Evolutionary conservation across 1,140 invertebrate genomes (phyloP).

Genomic region (Caenorhabditis inopinata): DNA sequence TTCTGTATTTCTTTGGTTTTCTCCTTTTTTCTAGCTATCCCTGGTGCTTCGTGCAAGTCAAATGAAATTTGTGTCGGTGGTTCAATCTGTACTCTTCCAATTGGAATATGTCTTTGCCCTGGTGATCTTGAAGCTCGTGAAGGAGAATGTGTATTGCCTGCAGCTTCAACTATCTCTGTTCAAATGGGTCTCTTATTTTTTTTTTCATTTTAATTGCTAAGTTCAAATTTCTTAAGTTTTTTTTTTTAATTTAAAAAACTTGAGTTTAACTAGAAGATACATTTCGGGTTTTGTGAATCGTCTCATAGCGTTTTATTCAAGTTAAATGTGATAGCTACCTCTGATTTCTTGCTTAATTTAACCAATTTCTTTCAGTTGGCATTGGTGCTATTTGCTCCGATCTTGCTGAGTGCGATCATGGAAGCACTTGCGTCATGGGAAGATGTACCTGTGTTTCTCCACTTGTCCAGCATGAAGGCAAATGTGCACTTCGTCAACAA

Average conservation of each 20-base stretch:
- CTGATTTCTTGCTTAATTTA: background rate
- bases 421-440: constrained; percentile 51
- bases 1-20: background rate
- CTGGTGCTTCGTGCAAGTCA: constrained; percentile 50
- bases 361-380: constrained; percentile 50
- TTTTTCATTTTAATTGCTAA: background rate
- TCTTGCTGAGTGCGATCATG: constrained; percentile 52
- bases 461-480: constrained; percentile 56
- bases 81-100: constrained; percentile 52
- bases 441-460: constrained; percentile 59
- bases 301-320: too few relatives aligned
- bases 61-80: constrained; percentile 59
- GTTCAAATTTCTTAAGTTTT: background rate
- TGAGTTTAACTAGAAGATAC: too few relatives aligned
- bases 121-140: constrained; percentile 54
- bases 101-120: constrained; percentile 60
- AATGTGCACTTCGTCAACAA: constrained; percentile 51
- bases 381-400: constrained; percentile 58
- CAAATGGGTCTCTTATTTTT: constrained; percentile 30
- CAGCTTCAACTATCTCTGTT: constrained; percentile 31
- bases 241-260: background rate
- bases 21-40: constrained; percentile 32
- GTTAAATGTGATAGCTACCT: too few relatives aligned
- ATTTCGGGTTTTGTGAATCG: too few relatives aligned
- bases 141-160: constrained; percentile 58